Percentiles rank a stretch among this genome's conserved stretches.
Evolutionary conservation across 1,140 invertebrate species (phyloP).

Genomic region (Epicauta chinensis): DNA sequence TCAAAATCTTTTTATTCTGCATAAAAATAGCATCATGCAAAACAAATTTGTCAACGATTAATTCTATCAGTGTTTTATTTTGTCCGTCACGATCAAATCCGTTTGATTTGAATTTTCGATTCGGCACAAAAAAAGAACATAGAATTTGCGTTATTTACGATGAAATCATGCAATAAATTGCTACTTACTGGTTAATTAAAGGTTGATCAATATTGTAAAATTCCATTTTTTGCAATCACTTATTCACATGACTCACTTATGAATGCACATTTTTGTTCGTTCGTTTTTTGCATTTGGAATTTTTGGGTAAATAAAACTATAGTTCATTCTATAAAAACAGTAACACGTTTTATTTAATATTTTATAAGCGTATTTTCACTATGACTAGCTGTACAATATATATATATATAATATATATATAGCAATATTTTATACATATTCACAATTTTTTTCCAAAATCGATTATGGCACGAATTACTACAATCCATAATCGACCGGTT

Average conservation of each 20-base stretch:
- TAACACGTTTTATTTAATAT: slow-evolving; percentile 42
- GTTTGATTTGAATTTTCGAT: too few species aligned
- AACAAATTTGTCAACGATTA: too few species aligned
- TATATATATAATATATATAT: slow-evolving; percentile 26
- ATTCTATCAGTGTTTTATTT: too few species aligned
- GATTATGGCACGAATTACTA: slow-evolving; percentile 12
- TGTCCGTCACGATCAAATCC: too few species aligned
- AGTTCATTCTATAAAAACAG: slow-evolving; percentile 42
- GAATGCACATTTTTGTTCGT: too few species aligned
- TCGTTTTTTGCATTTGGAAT: too few species aligned
- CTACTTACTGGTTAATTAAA: slow-evolving; percentile 7
- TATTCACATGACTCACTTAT: too few species aligned
- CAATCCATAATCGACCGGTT: slow-evolving; percentile 17
- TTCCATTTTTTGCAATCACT: slow-evolving; percentile 5
- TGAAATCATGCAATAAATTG: neutral
- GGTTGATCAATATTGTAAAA: neutral
- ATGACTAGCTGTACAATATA: slow-evolving; percentile 45
- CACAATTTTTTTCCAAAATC: slow-evolving; percentile 36
- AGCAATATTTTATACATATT: slow-evolving; percentile 43
- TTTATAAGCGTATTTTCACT: slow-evolving; percentile 44
- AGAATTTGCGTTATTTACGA: neutral
- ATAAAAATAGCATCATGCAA: too few species aligned
- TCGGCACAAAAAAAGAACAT: too few species aligned
- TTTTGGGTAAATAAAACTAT: slow-evolving; percentile 32
- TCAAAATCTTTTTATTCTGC: too few species aligned